Evolutionary conservation across 1,140 invertebrate genomes (phyloP).

Genomic region (Branchinecta lynchi): DNA sequence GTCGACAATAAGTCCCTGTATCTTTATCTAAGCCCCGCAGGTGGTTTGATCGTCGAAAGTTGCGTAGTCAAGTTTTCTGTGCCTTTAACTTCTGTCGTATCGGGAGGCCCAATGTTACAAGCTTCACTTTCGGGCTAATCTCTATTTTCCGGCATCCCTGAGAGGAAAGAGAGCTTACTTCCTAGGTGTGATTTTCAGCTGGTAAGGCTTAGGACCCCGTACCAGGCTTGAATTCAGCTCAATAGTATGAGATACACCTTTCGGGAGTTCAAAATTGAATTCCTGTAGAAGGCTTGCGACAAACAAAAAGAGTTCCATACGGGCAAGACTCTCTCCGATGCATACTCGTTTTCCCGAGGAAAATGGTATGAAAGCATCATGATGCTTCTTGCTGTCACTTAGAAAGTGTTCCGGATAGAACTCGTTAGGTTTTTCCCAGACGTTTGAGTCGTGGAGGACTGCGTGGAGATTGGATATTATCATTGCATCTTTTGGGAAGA

Average conservation of each 20-base stretch:
- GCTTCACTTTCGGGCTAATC: too few species aligned
- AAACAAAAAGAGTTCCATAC: conserved; percentile 33
- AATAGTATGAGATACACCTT: conserved; percentile 14
- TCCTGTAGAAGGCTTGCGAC: conserved; percentile 31
- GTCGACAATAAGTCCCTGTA: too few species aligned
- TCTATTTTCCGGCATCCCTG: too few species aligned
- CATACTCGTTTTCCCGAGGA: conserved; percentile 27
- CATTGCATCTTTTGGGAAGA: conserved; percentile 29
- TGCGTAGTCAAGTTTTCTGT: too few species aligned
- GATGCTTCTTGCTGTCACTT: conserved; percentile 22
- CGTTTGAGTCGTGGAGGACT: conserved; percentile 25
- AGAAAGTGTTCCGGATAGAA: conserved; percentile 31
- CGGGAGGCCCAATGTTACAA: too few species aligned
- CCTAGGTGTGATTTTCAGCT: too few species aligned
- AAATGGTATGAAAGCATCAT: conserved; percentile 17
- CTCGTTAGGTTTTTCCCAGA: conserved; percentile 28
- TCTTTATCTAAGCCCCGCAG: too few species aligned
- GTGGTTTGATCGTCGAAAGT: too few species aligned
- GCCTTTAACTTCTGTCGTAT: too few species aligned
- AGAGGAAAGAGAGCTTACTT: too few species aligned
- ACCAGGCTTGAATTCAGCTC: too few species aligned
- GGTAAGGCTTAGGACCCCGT: too few species aligned
- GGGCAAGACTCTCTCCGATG: conserved; percentile 34
- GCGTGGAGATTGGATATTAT: conserved; percentile 31
- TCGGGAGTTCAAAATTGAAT: conserved; percentile 30